Evolutionary conservation across 2,113 vertebrate genomes (phyloP).

Genomic region (Sphyrna mokarran): DNA sequence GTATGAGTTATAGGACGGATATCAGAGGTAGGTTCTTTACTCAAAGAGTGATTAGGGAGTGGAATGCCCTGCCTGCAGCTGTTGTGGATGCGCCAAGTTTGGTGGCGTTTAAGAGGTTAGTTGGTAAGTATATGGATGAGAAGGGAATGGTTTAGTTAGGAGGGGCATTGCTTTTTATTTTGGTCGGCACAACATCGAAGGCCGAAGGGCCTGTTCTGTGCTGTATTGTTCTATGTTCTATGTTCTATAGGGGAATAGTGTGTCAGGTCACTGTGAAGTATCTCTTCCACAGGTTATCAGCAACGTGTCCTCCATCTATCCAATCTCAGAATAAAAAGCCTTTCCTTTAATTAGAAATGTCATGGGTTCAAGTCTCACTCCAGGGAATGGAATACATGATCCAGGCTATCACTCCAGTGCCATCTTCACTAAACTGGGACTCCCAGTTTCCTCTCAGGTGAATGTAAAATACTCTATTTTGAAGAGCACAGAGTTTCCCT

Average conservation of each 20-base stretch:
- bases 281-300: not conserved
- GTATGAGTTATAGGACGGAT: no score
- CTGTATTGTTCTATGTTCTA: no score
- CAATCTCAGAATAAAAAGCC: not conserved
- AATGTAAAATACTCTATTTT: not conserved
- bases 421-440: not conserved
- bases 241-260: not conserved
- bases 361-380: not conserved
- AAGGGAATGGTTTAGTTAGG: no score
- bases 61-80: no score
- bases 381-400: not conserved
- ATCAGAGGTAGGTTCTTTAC: no score
- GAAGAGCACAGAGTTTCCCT: not conserved
- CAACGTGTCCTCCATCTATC: not conserved
- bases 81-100: no score
- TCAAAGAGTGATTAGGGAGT: no score
- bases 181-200: no score
- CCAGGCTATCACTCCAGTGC: not conserved
- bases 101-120: no score
- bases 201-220: no score
- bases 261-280: not conserved
- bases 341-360: not conserved
- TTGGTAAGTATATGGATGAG: no score
- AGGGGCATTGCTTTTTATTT: no score
- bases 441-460: not conserved